These are phyloP conservation scores for Catharus ustulatus DNA, from an alignment of 2,797 vertebrate genomes.

Conservation along the genomic window DNA sequence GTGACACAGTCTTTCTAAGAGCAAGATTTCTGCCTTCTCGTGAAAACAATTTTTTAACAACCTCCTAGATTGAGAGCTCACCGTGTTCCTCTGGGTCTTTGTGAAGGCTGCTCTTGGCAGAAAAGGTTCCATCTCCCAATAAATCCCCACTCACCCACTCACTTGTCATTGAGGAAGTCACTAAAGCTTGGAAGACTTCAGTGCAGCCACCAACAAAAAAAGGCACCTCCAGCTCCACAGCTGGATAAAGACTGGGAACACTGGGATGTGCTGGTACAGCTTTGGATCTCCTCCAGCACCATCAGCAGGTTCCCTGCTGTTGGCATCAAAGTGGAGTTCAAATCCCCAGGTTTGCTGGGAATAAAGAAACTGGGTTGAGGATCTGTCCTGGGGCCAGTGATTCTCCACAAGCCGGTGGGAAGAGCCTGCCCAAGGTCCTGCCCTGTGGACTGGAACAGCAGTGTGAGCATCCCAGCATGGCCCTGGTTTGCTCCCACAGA, in stretches of 20 bases:
- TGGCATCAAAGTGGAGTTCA: neutral
- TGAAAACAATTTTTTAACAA: neutral
- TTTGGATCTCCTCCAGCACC: neutral
- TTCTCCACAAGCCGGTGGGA: fast-evolving
- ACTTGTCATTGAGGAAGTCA: neutral
- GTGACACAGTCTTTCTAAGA: neutral
- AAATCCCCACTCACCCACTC: neutral
- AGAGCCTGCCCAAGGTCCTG: neutral
- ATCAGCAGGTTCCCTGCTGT: neutral
- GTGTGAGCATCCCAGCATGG: too few species aligned
- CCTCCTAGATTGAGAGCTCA: neutral
- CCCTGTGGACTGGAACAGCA: too few species aligned
- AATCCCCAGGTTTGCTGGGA: neutral
- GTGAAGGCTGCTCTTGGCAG: neutral
- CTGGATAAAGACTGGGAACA: neutral
- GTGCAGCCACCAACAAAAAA: neutral
- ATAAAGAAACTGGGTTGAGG: neutral
- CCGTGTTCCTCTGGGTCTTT: neutral
- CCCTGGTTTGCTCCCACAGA: neutral
- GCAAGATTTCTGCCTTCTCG: neutral
- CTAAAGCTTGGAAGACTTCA: neutral
- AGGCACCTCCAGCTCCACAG: neutral
- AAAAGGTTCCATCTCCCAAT: neutral
- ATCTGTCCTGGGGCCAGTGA: neutral
- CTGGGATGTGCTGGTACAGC: neutral